A percentile compares a stretch with the other conserved stretches of the same genome.
Evolutionary conservation across 2,113 vertebrate species (phyloP).

Genomic region (Cheirogaleus medius): DNA sequence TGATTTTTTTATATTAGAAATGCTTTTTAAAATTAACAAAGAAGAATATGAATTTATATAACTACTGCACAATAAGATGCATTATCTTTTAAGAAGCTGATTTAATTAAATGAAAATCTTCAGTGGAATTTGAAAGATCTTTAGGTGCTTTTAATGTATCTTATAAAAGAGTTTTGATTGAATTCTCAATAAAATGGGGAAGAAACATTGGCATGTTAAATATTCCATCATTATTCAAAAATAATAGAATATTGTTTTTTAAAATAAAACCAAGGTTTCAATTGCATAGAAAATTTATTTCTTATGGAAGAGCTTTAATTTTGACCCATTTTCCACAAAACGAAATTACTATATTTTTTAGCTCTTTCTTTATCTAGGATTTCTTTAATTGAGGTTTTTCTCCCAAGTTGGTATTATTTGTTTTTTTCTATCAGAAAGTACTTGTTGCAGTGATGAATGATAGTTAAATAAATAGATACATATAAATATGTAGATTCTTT

Average conservation of each 20-base stretch:
- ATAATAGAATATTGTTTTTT: neutral
- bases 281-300: slow-evolving; percentile 36
- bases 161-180: neutral
- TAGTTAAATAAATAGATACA: neutral
- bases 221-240: slow-evolving; percentile 30
- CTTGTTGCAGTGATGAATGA: neutral
- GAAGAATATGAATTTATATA: neutral
- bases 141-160: neutral
- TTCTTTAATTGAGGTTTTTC: neutral
- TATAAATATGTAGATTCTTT: neutral
- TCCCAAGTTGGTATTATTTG: neutral
- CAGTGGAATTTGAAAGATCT: neutral
- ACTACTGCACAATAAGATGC: neutral
- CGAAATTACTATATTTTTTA: neutral
- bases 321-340: neutral
- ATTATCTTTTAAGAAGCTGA: neutral
- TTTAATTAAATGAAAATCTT: slow-evolving; percentile 41
- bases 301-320: neutral
- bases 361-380: neutral
- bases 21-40: slow-evolving; percentile 5
- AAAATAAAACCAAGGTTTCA: slow-evolving; percentile 38
- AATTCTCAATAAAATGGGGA: neutral
- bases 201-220: neutral
- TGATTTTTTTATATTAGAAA: slow-evolving; percentile 31
- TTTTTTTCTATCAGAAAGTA: slow-evolving; percentile 1